These are phyloP conservation scores for Corella eumyota DNA, from an alignment of 23 tunicate genomes.

Conservation along the genomic window DNA sequence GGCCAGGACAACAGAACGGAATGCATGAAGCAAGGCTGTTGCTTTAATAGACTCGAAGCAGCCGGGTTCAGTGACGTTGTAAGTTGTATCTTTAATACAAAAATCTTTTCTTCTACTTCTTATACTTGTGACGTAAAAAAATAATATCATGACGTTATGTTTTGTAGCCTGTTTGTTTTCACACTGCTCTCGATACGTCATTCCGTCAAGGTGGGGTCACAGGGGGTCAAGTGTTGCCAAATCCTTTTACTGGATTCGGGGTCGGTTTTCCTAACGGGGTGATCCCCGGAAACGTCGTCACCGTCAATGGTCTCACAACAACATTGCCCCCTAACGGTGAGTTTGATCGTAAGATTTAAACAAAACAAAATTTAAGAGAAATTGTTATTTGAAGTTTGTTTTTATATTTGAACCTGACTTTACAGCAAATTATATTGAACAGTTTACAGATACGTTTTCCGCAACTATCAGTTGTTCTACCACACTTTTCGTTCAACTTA, in stretches of 20 bases:
- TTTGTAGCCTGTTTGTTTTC: slow-evolving; percentile 16
- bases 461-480: no score
- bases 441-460: no score
- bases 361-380: no score
- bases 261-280: slow-evolving; percentile 18
- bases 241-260: slow-evolving; percentile 9
- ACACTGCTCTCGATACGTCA: neutral
- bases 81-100: neutral
- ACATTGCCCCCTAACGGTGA: no score
- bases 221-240: neutral
- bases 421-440: no score
- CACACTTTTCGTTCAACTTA: no score
- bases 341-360: no score
- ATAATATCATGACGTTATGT: no score
- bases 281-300: slow-evolving; percentile 15
- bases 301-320: no score
- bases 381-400: no score
- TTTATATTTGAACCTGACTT: no score
- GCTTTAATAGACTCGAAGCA: slow-evolving; percentile 13
- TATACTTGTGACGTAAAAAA: neutral
- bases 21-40: slow-evolving; percentile 14
- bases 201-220: slow-evolving; percentile 1
- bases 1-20: slow-evolving; percentile 19
- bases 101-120: neutral
- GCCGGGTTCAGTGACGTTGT: neutral